These are phyloP conservation scores for Eunapius fragilis DNA, from an alignment of 37 sponge, comb jelly and placozoan genomes.

Conservation along the genomic window DNA sequence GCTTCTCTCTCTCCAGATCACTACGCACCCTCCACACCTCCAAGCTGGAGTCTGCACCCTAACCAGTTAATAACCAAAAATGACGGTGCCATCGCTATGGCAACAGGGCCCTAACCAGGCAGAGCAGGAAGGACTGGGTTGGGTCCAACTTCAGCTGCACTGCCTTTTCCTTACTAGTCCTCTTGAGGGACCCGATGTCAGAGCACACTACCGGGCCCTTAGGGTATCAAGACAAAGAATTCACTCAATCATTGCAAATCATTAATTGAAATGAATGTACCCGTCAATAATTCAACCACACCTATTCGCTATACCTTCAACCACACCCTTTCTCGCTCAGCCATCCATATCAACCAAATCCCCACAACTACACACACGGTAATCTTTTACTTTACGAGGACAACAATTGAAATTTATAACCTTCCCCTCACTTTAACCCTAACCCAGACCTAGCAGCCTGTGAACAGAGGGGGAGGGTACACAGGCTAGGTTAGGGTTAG, in stretches of 20 bases:
- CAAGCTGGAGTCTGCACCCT: constrained; percentile 42
- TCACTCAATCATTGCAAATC: no score
- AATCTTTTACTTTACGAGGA: no score
- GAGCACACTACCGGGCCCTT: constrained; percentile 33
- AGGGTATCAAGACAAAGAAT: not conserved
- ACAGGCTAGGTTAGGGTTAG: no score
- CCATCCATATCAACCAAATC: no score
- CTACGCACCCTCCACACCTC: constrained; percentile 68
- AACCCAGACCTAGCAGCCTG: no score
- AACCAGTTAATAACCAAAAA: not conserved
- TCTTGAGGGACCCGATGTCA: constrained; percentile 37
- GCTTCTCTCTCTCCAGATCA: constrained; percentile 55
- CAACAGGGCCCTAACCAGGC: constrained; percentile 43
- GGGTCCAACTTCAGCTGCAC: constrained; percentile 9
- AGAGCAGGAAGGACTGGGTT: constrained; percentile 28
- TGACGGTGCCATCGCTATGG: not conserved
- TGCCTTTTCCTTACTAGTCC: constrained; percentile 42
- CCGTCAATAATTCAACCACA: no score
- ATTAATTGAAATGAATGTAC: not conserved
- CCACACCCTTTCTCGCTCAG: no score
- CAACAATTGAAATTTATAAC: no score
- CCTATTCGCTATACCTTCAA: no score
- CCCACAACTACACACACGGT: no score
- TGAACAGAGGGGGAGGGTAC: no score
- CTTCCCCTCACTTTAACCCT: no score